phyloP scores from a whole-genome alignment of 2,113 vertebrate genomes.

The Mesoclemmys tuberculata region DNA sequence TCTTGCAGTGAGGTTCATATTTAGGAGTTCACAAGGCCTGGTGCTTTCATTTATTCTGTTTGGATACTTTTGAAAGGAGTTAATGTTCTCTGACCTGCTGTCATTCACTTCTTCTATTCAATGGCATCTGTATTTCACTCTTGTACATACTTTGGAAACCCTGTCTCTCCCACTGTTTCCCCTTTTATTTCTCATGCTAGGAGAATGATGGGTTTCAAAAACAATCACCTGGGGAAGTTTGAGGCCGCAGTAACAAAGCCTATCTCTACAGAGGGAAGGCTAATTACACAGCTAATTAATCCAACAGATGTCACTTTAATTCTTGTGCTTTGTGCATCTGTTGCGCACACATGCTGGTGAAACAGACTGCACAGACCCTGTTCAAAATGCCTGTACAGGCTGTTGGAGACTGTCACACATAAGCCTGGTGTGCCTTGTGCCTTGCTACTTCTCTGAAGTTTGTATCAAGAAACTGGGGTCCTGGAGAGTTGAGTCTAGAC shows the following conservation, averaged over 20 bases:
- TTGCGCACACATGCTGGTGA: slow-evolving; percentile 38
- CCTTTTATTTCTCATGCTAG: not conserved
- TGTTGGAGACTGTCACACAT: not conserved
- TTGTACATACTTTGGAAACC: not conserved
- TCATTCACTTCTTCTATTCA: not conserved
- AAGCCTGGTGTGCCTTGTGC: not conserved
- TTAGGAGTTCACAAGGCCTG: not conserved
- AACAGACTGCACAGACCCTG: slow-evolving; percentile 31
- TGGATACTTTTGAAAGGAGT: accelerated
- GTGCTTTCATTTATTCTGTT: accelerated
- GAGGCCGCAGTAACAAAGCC: slow-evolving; percentile 70
- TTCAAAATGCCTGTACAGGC: slow-evolving; percentile 33
- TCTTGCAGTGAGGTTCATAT: accelerated
- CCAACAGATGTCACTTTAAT: slow-evolving; percentile 78
- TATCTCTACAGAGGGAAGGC: slow-evolving; percentile 65
- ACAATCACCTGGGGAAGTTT: slow-evolving; percentile 76
- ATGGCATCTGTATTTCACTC: not conserved
- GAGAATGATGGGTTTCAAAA: slow-evolving; percentile 45
- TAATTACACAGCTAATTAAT: slow-evolving; percentile 82
- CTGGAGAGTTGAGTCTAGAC: not conserved
- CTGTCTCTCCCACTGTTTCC: not conserved
- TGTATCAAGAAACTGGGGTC: accelerated
- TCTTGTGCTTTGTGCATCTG: slow-evolving; percentile 66
- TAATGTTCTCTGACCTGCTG: not conserved
- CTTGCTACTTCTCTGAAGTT: not conserved